Evolutionary conservation across 2,797 vertebrate species (phyloP).

Genomic region (Enteromius anoplus): DNA sequence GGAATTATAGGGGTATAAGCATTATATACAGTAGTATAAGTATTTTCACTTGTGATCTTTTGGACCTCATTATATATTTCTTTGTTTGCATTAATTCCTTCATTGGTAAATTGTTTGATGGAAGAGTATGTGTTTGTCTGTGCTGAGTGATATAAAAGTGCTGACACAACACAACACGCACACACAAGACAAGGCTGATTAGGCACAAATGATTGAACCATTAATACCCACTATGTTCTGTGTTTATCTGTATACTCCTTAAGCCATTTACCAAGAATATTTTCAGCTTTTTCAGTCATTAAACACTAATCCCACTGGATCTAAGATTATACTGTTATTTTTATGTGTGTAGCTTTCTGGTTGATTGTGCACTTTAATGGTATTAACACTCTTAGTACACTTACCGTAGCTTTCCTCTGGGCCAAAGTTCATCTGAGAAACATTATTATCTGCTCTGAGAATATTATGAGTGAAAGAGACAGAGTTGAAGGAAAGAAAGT

Average conservation of each 20-base stretch:
- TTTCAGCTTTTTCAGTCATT: slow-evolving; percentile 8
- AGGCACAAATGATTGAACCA: slow-evolving; percentile 62
- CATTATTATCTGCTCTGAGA: background rate
- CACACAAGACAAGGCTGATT: slow-evolving; percentile 57
- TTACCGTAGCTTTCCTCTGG: slow-evolving; percentile 6
- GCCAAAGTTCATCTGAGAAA: slow-evolving; percentile 22
- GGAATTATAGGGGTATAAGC: background rate
- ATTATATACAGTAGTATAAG: background rate
- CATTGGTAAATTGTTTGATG: background rate
- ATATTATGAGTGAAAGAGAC: background rate
- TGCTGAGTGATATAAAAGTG: slow-evolving; percentile 40
- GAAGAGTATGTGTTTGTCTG: slow-evolving; percentile 6
- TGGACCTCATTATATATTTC: background rate
- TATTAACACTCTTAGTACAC: slow-evolving; percentile 1
- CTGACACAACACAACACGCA: slow-evolving; percentile 47
- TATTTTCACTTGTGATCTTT: slow-evolving; percentile 2
- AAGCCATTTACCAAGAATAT: background rate
- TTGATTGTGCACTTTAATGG: background rate
- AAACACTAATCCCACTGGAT: slow-evolving; percentile 21
- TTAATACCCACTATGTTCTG: slow-evolving; percentile 30
- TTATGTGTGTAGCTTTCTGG: slow-evolving; percentile 48
- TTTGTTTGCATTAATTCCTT: slow-evolving; percentile 6
- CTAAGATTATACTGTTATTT: slow-evolving; percentile 27
- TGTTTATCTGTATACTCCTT: slow-evolving; percentile 51
- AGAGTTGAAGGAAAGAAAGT: background rate